phyloP scores from a whole-genome alignment of 2,797 vertebrate species.

The Platyrinchus mystaceus region DNA sequence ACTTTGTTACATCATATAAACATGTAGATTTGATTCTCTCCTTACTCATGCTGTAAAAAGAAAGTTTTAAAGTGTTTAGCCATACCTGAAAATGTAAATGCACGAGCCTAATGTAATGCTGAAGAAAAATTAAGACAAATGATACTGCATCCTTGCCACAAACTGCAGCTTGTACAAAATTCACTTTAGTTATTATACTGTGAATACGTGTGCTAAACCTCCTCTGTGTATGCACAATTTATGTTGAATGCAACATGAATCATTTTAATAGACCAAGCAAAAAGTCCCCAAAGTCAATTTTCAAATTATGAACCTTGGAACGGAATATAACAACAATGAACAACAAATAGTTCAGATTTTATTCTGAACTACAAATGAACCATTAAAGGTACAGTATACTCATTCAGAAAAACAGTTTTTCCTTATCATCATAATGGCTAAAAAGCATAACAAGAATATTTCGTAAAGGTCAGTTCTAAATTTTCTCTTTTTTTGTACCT shows the following conservation, averaged over 20 bases:
- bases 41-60: constrained; percentile 80
- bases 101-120: constrained; percentile 81
- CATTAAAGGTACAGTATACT: constrained; percentile 70
- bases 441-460: constrained; percentile 5
- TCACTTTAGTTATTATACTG: constrained; percentile 87
- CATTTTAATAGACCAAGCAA: constrained; percentile 93
- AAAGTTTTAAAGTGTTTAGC: constrained; percentile 85
- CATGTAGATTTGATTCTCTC: constrained; percentile 92
- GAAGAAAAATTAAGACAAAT: constrained; percentile 88
- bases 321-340: constrained; percentile 79
- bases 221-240: constrained; percentile 90
- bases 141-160: constrained; percentile 82
- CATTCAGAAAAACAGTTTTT: constrained; percentile 46
- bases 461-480: neutral
- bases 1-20: constrained; percentile 92
- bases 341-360: constrained; percentile 76
- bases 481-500: neutral
- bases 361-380: constrained; percentile 71
- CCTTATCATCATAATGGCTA: neutral
- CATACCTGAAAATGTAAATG: constrained; percentile 86
- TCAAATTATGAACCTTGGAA: constrained; percentile 89
- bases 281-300: constrained; percentile 89
- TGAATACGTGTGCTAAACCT: constrained; percentile 79
- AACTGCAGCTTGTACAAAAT: constrained; percentile 83
- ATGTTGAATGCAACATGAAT: constrained; percentile 93